These are phyloP conservation scores for Ceratoteleas bidentatus DNA, from an alignment of 1,140 invertebrate genomes.

Conservation along the genomic window DNA sequence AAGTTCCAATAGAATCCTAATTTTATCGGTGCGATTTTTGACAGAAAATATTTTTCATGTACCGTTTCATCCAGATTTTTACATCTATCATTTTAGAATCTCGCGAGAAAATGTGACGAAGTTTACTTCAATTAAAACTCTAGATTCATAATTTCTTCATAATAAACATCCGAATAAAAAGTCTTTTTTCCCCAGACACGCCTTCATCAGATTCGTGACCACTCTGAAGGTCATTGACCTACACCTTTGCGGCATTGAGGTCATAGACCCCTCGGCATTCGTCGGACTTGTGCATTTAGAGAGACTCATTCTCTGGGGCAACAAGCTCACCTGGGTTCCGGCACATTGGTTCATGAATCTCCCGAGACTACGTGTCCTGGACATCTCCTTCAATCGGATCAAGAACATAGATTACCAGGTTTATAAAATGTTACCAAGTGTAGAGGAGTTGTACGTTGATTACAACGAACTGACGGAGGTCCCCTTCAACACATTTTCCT, in stretches of 20 bases:
- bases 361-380: slow-evolving; percentile 66
- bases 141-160: not conserved
- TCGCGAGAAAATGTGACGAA: too few species aligned
- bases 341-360: slow-evolving; percentile 68
- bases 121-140: too few species aligned
- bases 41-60: too few species aligned
- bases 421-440: slow-evolving; percentile 64
- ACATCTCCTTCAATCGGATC: slow-evolving; percentile 75
- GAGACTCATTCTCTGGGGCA: slow-evolving; percentile 73
- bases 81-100: too few species aligned
- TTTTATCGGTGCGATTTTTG: too few species aligned
- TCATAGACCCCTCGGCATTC: slow-evolving; percentile 66
- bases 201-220: slow-evolving; percentile 63
- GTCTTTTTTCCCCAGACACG: slow-evolving; percentile 53
- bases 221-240: slow-evolving; percentile 67
- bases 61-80: too few species aligned
- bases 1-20: too few species aligned
- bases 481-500: slow-evolving; percentile 68
- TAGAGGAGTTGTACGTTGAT: slow-evolving; percentile 72
- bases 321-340: slow-evolving; percentile 67
- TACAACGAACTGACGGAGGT: slow-evolving; percentile 70
- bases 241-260: slow-evolving; percentile 66
- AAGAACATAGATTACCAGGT: slow-evolving; percentile 63
- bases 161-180: not conserved
- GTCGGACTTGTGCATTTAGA: slow-evolving; percentile 66